phyloP scores from a whole-genome alignment of 2,113 vertebrate genomes.

The Megaleporinus macrocephalus region DNA sequence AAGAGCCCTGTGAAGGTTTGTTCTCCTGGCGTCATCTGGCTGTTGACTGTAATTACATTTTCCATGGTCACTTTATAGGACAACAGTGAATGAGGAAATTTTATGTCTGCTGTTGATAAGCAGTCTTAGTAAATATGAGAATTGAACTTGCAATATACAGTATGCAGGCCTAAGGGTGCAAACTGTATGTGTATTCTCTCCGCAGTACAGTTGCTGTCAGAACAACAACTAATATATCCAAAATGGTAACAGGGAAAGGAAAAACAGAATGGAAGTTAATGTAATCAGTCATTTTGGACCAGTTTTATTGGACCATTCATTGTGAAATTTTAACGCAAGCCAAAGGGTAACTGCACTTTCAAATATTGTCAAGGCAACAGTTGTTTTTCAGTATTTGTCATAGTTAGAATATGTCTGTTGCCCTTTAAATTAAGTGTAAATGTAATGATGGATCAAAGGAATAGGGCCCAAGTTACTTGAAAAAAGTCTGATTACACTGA shows the following conservation, averaged over 20 bases:
- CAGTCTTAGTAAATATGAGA: background rate
- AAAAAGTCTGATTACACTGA: too few relatives aligned
- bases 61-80: constrained; percentile 43
- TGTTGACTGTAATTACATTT: constrained; percentile 49
- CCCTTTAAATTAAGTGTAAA: too few relatives aligned
- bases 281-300: too few relatives aligned
- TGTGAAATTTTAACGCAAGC: too few relatives aligned
- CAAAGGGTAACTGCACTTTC: too few relatives aligned
- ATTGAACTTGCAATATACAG: background rate
- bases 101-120: constrained; percentile 3
- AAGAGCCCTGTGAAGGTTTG: constrained; percentile 42
- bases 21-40: constrained; percentile 43
- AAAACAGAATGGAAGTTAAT: too few relatives aligned
- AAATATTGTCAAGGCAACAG: too few relatives aligned
- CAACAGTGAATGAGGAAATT: background rate
- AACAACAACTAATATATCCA: background rate
- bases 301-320: too few relatives aligned
- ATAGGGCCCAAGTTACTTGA: too few relatives aligned
- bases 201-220: background rate
- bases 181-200: background rate
- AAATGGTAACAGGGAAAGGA: background rate
- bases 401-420: too few relatives aligned
- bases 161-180: background rate
- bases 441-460: too few relatives aligned
- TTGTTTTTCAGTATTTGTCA: too few relatives aligned